Evolutionary conservation across 2,888 invertebrate genomes (phyloP).

Genomic region (Eurois occulta): DNA sequence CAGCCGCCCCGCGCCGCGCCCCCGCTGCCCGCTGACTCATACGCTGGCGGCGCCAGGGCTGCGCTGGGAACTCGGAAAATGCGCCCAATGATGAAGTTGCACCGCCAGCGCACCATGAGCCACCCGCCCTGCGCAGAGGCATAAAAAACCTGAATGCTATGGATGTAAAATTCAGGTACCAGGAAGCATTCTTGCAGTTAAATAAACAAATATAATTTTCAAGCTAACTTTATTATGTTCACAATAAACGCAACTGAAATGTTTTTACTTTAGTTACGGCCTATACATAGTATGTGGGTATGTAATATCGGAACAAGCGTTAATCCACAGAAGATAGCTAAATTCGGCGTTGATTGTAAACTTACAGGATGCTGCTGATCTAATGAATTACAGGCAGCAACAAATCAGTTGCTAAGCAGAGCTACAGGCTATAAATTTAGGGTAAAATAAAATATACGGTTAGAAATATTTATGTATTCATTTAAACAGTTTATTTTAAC

Average conservation of each 20-base stretch:
- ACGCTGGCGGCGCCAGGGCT: slow-evolving; percentile 61
- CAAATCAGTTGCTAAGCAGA: slow-evolving; percentile 49
- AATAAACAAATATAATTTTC: background rate
- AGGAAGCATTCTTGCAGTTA: background rate
- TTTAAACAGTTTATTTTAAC: slow-evolving; percentile 70
- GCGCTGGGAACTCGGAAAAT: slow-evolving; percentile 48
- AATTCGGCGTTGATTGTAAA: slow-evolving; percentile 27
- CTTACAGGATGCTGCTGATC: slow-evolving; percentile 9
- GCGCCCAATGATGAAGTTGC: slow-evolving; percentile 55
- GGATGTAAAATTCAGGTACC: slow-evolving; percentile 7
- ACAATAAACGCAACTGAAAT: background rate
- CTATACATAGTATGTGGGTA: background rate
- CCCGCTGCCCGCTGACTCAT: slow-evolving; percentile 72
- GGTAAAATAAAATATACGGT: slow-evolving; percentile 56
- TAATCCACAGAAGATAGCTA: background rate
- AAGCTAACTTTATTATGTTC: background rate
- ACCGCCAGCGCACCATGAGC: slow-evolving; percentile 13
- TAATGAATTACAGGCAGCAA: slow-evolving; percentile 31
- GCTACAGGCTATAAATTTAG: slow-evolving; percentile 51
- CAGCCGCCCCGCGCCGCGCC: slow-evolving; percentile 70
- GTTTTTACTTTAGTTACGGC: background rate
- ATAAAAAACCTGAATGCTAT: slow-evolving; percentile 6
- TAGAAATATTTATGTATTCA: slow-evolving; percentile 57
- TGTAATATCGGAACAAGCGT: background rate
- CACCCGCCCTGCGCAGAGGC: slow-evolving; percentile 56